Evolutionary conservation across 2,888 invertebrate species (phyloP).

Genomic region (Noctua fimbriata): DNA sequence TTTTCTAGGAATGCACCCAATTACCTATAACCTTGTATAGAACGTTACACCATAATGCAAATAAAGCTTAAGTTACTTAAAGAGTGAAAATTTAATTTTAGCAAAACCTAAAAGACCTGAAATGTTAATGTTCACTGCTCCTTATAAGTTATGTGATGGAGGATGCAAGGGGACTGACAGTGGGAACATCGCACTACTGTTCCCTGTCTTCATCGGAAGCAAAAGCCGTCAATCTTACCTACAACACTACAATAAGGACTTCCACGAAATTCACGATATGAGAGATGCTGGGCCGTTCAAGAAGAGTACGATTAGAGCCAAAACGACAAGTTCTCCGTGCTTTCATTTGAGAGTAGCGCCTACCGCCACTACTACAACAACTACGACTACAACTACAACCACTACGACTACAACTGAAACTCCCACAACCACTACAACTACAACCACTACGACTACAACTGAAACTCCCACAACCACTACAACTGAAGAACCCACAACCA

Average conservation of each 20-base stretch:
- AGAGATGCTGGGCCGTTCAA: slow-evolving; percentile 73
- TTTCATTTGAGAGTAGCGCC: slow-evolving; percentile 25
- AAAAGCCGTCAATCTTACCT: slow-evolving; percentile 69
- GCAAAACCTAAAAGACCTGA: slow-evolving; percentile 71
- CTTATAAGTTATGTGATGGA: slow-evolving; percentile 80
- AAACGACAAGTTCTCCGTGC: slow-evolving; percentile 32
- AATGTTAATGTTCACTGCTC: slow-evolving; percentile 82
- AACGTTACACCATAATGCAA: background rate
- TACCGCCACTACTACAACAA: slow-evolving; percentile 13
- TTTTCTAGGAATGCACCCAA: background rate
- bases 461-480: background rate
- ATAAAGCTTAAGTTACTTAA: slow-evolving; percentile 7
- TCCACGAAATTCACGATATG: slow-evolving; percentile 54
- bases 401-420: slow-evolving; percentile 36
- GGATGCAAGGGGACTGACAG: slow-evolving; percentile 66
- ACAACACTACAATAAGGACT: slow-evolving; percentile 72
- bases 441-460: background rate
- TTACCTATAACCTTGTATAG: background rate
- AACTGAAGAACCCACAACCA: too few species aligned
- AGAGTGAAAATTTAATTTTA: slow-evolving; percentile 73
- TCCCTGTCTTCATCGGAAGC: slow-evolving; percentile 80
- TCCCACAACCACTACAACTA: background rate
- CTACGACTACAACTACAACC: slow-evolving; percentile 10
- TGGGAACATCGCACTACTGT: slow-evolving; percentile 73
- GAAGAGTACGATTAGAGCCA: slow-evolving; percentile 62